Percentiles rank a stretch among this genome's conserved stretches.
These are phyloP conservation scores for Dynastes hyllus DNA, from an alignment of 2,888 invertebrate species.

Conservation along the genomic window DNA sequence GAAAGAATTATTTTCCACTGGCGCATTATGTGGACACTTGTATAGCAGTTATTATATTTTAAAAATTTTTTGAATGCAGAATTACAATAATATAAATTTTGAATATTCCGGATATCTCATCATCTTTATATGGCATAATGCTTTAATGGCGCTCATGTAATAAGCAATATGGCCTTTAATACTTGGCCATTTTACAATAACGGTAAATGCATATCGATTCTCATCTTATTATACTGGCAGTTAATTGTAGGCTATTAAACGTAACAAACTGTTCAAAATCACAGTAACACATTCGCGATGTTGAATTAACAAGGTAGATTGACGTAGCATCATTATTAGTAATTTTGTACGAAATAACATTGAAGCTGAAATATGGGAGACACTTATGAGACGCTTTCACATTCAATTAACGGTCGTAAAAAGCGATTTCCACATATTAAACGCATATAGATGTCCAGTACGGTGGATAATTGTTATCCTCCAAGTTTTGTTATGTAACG, in stretches of 20 bases:
- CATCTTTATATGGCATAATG: neutral
- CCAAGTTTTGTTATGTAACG: neutral
- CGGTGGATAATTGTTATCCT: conserved; percentile 3
- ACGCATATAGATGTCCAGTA: neutral
- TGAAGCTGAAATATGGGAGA: conserved; percentile 26
- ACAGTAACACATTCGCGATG: neutral
- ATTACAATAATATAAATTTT: neutral
- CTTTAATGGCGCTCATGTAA: neutral
- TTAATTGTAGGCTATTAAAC: conserved; percentile 20
- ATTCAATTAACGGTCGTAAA: conserved; percentile 16
- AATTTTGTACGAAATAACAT: conserved; percentile 7
- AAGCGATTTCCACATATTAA: conserved; percentile 16
- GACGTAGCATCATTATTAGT: neutral
- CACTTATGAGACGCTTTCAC: conserved; percentile 11
- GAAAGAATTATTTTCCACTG: too few species aligned
- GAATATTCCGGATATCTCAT: neutral
- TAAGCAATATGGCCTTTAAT: conserved; percentile 11
- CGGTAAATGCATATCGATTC: conserved; percentile 12
- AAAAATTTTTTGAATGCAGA: too few species aligned
- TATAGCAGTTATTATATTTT: too few species aligned
- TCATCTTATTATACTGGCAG: neutral
- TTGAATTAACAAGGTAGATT: neutral
- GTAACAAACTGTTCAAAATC: conserved; percentile 4
- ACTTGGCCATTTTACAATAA: neutral
- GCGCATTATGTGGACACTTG: too few species aligned